A percentile compares a stretch with the other conserved stretches of the same genome.
Conservation (phyloP, 2,113 vertebrate genomes). For the Urocynchramus pylzowi region DNA sequence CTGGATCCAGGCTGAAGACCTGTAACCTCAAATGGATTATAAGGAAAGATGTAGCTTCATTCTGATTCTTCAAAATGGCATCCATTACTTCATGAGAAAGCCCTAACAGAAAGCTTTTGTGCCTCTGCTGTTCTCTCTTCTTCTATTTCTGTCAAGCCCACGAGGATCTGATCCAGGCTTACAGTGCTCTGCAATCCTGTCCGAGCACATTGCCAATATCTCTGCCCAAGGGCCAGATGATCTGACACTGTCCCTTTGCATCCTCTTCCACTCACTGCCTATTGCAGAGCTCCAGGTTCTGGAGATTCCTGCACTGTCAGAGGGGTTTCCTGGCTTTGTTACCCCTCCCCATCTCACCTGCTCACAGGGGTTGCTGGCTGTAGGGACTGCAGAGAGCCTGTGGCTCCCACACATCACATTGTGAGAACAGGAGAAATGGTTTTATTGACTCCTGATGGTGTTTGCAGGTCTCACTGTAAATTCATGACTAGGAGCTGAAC, state of each 20-base stretch:
- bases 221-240: background rate
- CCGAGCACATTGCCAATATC: background rate
- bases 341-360: accelerated
- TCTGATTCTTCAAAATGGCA: background rate
- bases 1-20: background rate
- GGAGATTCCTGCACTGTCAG: background rate
- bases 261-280: background rate
- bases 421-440: background rate
- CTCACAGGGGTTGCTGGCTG: accelerated
- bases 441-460: background rate
- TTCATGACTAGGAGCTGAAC: background rate
- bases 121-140: background rate
- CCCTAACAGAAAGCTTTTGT: background rate
- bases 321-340: background rate
- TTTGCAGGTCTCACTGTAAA: background rate
- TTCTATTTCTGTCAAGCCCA: background rate
- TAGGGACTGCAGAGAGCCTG: background rate
- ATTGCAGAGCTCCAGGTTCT: background rate
- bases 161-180: background rate
- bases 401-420: accelerated
- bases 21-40: background rate
- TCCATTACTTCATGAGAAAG: background rate
- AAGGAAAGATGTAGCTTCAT: background rate
- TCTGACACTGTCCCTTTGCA: background rate
- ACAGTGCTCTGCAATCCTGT: background rate